A percentile compares a stretch with the other conserved stretches of the same genome.
Conservation (phyloP, 1,140 invertebrate species). For the Euura lappo region DNA sequence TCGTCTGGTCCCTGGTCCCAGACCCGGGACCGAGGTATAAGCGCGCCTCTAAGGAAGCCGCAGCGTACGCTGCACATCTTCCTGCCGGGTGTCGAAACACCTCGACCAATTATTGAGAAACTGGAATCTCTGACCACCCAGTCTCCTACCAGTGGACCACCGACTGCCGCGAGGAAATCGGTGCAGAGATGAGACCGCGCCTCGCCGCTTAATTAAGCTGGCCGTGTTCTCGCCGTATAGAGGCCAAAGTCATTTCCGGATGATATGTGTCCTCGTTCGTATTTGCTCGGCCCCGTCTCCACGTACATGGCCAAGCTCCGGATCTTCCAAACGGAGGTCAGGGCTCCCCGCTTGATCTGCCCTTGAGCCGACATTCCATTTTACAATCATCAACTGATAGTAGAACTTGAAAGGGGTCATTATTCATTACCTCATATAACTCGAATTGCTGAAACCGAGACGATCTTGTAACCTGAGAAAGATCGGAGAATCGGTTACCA, state of each 20-base stretch:
- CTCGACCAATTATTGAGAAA: constrained; percentile 64
- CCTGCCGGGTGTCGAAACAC: constrained; percentile 61
- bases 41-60: not conserved
- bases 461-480: too few relatives aligned
- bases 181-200: constrained; percentile 4
- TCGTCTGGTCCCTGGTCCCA: not conserved
- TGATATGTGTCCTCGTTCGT: not conserved
- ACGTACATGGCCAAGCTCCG: too few relatives aligned
- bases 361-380: too few relatives aligned
- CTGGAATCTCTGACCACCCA: constrained; percentile 60
- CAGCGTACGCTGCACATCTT: not conserved
- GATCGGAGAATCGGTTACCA: too few relatives aligned
- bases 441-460: too few relatives aligned
- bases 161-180: not conserved
- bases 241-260: not conserved
- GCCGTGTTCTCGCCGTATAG: not conserved
- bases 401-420: too few relatives aligned
- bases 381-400: too few relatives aligned
- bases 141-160: not conserved
- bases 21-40: not conserved
- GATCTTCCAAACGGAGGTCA: too few relatives aligned
- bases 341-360: too few relatives aligned
- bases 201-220: constrained; percentile 6
- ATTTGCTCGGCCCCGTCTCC: too few relatives aligned
- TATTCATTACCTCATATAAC: too few relatives aligned